phyloP scores from a whole-genome alignment of 2,888 invertebrate species.

The Eurytoma californica region DNA sequence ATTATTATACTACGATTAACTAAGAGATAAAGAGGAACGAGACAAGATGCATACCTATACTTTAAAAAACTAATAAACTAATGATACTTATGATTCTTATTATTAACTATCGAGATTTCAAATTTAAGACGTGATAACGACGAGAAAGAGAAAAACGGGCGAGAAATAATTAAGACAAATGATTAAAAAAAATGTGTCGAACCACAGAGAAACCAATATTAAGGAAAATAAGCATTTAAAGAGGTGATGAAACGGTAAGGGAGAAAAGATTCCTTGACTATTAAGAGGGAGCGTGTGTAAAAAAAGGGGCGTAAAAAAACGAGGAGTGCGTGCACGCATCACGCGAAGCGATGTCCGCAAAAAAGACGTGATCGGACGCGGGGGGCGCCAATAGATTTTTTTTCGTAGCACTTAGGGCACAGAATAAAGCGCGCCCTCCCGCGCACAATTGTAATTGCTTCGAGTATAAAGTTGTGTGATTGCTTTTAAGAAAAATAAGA shows the following conservation, averaged over 20 bases:
- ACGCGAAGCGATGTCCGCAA: slow-evolving; percentile 16
- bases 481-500: slow-evolving; percentile 52
- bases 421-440: slow-evolving; percentile 58
- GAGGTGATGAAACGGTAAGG: slow-evolving; percentile 40
- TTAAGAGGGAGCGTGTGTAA: slow-evolving; percentile 66
- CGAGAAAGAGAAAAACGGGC: slow-evolving; percentile 48
- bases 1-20: slow-evolving; percentile 72
- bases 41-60: slow-evolving; percentile 65
- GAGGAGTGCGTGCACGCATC: slow-evolving; percentile 12
- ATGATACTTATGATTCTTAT: slow-evolving; percentile 68
- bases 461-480: slow-evolving; percentile 58
- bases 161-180: slow-evolving; percentile 43
- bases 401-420: slow-evolving; percentile 63
- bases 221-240: slow-evolving; percentile 26
- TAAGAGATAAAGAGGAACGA: slow-evolving; percentile 61
- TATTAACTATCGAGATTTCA: slow-evolving; percentile 69
- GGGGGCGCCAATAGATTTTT: slow-evolving; percentile 61
- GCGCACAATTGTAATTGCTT: slow-evolving; percentile 57
- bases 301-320: slow-evolving; percentile 25
- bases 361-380: slow-evolving; percentile 57
- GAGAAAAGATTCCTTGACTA: slow-evolving; percentile 68
- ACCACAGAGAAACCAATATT: slow-evolving; percentile 26
- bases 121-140: slow-evolving; percentile 72
- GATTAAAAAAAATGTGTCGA: slow-evolving; percentile 42
- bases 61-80: slow-evolving; percentile 69